Percentiles rank a stretch among this genome's conserved stretches.
These are phyloP conservation scores for Paramormyrops kingsleyae DNA, from an alignment of 2,113 vertebrate genomes.

Conservation along the genomic window DNA sequence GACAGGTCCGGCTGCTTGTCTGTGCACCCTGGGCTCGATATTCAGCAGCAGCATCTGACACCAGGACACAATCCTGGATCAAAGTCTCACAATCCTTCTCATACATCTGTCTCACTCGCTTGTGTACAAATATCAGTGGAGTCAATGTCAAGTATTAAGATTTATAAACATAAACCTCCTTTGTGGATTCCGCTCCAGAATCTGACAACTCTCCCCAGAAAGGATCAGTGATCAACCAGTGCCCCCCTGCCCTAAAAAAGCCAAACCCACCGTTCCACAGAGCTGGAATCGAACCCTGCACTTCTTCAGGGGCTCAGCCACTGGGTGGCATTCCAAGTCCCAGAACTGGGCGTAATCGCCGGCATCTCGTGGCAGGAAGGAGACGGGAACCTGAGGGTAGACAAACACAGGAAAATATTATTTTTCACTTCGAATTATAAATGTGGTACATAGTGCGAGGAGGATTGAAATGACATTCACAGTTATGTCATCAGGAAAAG, in stretches of 20 bases:
- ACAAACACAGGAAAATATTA: neutral
- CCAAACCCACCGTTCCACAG: slow-evolving; percentile 74
- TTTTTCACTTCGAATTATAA: neutral
- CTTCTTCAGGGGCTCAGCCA: slow-evolving; percentile 73
- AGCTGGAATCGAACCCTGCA: slow-evolving; percentile 77
- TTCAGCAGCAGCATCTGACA: neutral
- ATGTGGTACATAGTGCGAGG: neutral
- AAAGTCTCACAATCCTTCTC: neutral
- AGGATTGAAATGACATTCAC: neutral
- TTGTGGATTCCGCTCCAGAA: neutral
- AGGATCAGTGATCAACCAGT: neutral
- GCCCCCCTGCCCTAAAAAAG: neutral
- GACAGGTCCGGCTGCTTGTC: neutral
- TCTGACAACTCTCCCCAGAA: neutral
- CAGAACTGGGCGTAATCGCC: slow-evolving; percentile 91
- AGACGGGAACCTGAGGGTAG: slow-evolving; percentile 65
- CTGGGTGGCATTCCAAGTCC: slow-evolving; percentile 81
- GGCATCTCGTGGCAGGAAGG: slow-evolving; percentile 77
- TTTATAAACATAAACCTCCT: neutral
- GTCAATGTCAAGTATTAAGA: neutral
- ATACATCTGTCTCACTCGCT: neutral
- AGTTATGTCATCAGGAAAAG: neutral
- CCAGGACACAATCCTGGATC: neutral
- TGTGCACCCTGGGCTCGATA: neutral
- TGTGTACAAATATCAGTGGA: neutral